Evolutionary conservation across 2,797 vertebrate genomes (phyloP), one percentile per base, ranked within the genome.

Genomic region (Falco berigora): DNA sequence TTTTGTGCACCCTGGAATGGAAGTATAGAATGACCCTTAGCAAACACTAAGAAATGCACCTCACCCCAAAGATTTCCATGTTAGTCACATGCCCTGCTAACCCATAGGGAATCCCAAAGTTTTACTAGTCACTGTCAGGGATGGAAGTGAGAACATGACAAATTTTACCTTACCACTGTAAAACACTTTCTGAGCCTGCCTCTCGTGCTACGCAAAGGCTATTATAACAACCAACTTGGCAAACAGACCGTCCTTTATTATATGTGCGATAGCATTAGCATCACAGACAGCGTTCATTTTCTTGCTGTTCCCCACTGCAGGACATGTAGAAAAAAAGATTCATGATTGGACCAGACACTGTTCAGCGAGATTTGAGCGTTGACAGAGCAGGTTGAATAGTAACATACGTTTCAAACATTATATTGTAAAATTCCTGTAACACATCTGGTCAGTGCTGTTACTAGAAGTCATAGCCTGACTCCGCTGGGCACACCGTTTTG

Each of bases 381-480:
- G 95, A 87, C 90, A 92, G 88, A 77, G 68, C 72, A 83, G 61
- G 46, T 25, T 94, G 94, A 96, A 92, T 66, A 89, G 80, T 47
- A 96, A 66, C 86, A 84, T 28, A 93, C 7, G 0, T 91, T 93
- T 95, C 90, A 94, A 79, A 91, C 90, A 88, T 83, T 80, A 92
- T 88, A 92, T 88, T 95, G 85, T 91, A 96, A 93, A 96, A 97
- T 80, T 89, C 72, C 92, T 92, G 80, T 94, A 97, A 96, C 86
- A 86, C 64, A 92, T 94, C 81, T 96, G 96, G 94, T 93, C 95
- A 96, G 93, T 92, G 53, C 84, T 91, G 63, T 56, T 95, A 71
- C 88, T 92, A 92, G 72, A 95, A 94, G 80, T 85, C 58, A 10
- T 62, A 96, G 86, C 42, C 75, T 91, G 67, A 89, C 95, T 97